Conservation (phyloP, 2,113 vertebrate species). For the Hystrix brachyura region DNA sequence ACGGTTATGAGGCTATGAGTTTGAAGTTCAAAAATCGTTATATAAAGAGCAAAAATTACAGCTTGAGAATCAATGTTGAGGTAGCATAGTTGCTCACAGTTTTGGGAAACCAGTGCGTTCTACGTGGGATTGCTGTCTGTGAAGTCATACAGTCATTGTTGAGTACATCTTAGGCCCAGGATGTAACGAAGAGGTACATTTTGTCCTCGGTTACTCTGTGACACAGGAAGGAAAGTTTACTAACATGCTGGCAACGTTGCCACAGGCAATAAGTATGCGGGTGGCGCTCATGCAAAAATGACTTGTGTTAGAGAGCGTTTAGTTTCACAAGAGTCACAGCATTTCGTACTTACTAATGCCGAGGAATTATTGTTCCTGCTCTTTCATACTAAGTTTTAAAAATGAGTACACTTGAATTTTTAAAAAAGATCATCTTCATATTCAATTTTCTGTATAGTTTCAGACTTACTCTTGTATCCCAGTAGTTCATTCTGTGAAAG, state of each 20-base stretch:
- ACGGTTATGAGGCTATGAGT: background rate
- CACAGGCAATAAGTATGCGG: rapidly evolving
- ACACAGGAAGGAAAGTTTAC: constrained; percentile 38
- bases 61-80: constrained; percentile 3
- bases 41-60: background rate
- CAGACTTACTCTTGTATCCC: constrained; percentile 10
- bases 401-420: background rate
- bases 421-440: background rate
- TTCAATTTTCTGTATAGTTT: constrained; percentile 28
- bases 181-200: background rate
- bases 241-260: background rate
- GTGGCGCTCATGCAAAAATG: background rate
- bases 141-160: background rate
- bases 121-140: background rate
- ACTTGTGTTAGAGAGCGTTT: background rate
- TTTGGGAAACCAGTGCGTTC: background rate
- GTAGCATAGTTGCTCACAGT: background rate
- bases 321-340: background rate
- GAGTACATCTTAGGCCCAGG: background rate
- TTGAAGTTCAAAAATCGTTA: background rate
- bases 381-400: background rate
- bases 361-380: background rate
- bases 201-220: background rate
- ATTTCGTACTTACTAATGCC: background rate
- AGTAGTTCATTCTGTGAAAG: constrained; percentile 12